A percentile compares a stretch with the other conserved stretches of the same genome.
phyloP scores from a whole-genome alignment of 2,797 vertebrate genomes.

The Enteromius paludinosus region DNA sequence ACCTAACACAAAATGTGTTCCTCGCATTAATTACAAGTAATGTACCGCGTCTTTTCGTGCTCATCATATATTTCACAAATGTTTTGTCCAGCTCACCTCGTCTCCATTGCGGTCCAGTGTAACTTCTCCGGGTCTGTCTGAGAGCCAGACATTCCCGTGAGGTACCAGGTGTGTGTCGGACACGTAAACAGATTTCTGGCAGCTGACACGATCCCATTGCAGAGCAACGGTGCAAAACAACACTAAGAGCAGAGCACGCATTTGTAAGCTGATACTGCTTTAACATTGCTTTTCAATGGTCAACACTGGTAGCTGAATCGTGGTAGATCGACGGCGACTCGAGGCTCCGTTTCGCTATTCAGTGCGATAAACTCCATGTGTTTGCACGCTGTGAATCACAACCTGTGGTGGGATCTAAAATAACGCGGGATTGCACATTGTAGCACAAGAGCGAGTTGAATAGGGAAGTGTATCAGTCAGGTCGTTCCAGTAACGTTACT shows the following conservation, averaged over 20 bases:
- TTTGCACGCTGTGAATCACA: background rate
- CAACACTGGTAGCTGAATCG: background rate
- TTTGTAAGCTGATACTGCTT: constrained; percentile 19
- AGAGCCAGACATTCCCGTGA: background rate
- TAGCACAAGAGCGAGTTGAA: background rate
- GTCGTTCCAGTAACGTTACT: constrained; percentile 3
- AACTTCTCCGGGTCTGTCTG: background rate
- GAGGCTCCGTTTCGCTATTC: background rate
- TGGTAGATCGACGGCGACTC: background rate
- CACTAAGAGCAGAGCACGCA: constrained; percentile 43
- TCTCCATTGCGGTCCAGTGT: constrained; percentile 55
- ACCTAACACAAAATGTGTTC: too few relatives aligned
- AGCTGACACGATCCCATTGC: constrained; percentile 28
- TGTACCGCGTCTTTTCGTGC: background rate
- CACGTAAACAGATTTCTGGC: constrained; percentile 1
- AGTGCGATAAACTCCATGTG: background rate
- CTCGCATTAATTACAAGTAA: background rate
- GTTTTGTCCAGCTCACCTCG: constrained; percentile 65
- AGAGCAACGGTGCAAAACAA: constrained; percentile 44
- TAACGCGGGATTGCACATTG: background rate
- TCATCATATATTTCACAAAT: background rate
- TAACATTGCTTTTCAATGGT: constrained; percentile 35
- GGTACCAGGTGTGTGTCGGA: background rate
- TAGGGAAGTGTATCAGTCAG: background rate
- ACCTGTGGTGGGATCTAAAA: background rate